phyloP scores from a whole-genome alignment of 2,888 invertebrate species.

The Lysandra bellargus region DNA sequence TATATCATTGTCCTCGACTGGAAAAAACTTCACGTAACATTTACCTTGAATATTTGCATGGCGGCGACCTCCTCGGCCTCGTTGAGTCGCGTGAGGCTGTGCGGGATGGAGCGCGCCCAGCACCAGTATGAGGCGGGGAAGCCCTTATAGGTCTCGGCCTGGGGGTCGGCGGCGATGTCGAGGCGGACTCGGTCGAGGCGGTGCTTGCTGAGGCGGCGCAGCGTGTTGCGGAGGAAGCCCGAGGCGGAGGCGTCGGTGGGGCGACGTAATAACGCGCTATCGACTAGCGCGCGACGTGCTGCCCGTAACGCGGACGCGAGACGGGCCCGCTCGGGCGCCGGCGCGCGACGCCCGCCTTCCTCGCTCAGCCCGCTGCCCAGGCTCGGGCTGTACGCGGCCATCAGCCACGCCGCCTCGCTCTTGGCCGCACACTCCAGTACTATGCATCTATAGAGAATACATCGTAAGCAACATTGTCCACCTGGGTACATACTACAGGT shows the following conservation, averaged over 20 bases:
- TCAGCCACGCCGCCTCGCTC: slow-evolving; percentile 94
- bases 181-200: slow-evolving; percentile 86
- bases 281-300: slow-evolving; percentile 90
- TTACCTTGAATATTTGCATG: slow-evolving; percentile 90
- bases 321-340: slow-evolving; percentile 92
- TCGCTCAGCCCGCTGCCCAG: slow-evolving; percentile 91
- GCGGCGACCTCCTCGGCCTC: slow-evolving; percentile 93
- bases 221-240: slow-evolving; percentile 93
- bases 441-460: slow-evolving; percentile 84
- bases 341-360: slow-evolving; percentile 81
- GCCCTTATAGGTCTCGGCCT: slow-evolving; percentile 92
- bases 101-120: slow-evolving; percentile 90
- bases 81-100: slow-evolving; percentile 90
- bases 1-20: too few species aligned
- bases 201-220: slow-evolving; percentile 90
- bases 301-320: slow-evolving; percentile 93
- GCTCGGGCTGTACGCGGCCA: slow-evolving; percentile 94
- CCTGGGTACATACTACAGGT: too few species aligned
- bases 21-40: not conserved
- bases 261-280: slow-evolving; percentile 89
- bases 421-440: slow-evolving; percentile 95
- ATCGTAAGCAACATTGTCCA: not conserved
- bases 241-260: slow-evolving; percentile 89
- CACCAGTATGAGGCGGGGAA: slow-evolving; percentile 94
- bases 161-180: slow-evolving; percentile 80